Percentiles rank a stretch among this genome's conserved stretches.
phyloP scores from a whole-genome alignment of 2,888 invertebrate species.

The Dilophus febrilis region DNA sequence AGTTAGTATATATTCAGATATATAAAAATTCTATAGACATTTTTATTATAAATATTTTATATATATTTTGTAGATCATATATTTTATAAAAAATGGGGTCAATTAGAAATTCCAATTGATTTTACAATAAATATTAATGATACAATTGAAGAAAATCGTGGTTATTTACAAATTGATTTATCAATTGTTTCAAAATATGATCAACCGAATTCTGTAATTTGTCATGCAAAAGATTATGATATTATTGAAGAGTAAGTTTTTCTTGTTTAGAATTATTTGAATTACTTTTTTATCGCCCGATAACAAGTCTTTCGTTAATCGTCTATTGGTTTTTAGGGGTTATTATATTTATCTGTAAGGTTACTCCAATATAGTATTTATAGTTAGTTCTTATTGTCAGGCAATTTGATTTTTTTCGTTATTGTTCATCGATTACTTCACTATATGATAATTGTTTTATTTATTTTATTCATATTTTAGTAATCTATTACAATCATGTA shows the following conservation, averaged over 20 bases:
- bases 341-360: no score
- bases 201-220: constrained; percentile 25
- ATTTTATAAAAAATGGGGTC: constrained; percentile 75
- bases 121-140: constrained; percentile 28
- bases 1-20: constrained; percentile 25
- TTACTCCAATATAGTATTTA: no score
- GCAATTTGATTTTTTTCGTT: no score
- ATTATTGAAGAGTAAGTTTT: constrained; percentile 50
- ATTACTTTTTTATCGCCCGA: no score
- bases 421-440: no score
- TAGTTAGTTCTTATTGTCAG: no score
- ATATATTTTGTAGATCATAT: constrained; percentile 43
- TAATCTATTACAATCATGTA: constrained; percentile 47
- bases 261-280: neutral
- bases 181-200: constrained; percentile 55
- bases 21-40: neutral
- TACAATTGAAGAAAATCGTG: constrained; percentile 38
- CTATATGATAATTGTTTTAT: constrained; percentile 4
- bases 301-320: no score
- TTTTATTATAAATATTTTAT: neutral
- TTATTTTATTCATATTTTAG: constrained; percentile 28
- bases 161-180: constrained; percentile 68
- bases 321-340: no score
- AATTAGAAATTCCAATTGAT: constrained; percentile 44
- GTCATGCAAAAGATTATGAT: constrained; percentile 38